Conservation (phyloP, 2,888 invertebrate species). For the Caenorhabditis sp. region DNA sequence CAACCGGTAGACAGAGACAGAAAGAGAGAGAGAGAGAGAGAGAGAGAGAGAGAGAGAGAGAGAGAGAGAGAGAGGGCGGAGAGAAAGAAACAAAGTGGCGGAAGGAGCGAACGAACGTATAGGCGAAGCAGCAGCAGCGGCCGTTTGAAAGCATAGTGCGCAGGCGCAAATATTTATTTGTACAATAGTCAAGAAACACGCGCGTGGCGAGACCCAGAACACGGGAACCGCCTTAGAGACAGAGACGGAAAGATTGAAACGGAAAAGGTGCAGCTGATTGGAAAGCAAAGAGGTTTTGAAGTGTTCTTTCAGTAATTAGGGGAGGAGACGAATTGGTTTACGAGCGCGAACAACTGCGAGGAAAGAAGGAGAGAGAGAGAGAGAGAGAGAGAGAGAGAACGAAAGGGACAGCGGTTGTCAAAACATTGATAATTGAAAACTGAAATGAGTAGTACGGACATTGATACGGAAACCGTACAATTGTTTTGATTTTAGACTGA, state of each 20-base stretch:
- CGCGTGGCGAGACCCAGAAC: constrained; percentile 46
- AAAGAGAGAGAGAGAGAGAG: too few species aligned
- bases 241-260: constrained; percentile 26
- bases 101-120: constrained; percentile 16
- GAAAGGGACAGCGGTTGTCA: constrained; percentile 1
- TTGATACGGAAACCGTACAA: too few species aligned
- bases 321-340: constrained; percentile 15
- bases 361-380: background rate
- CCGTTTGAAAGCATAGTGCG: constrained; percentile 45
- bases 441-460: too few species aligned
- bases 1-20: constrained; percentile 5
- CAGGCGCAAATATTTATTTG: constrained; percentile 55
- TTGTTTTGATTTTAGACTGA: too few species aligned
- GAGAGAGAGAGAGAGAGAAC: background rate
- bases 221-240: constrained; percentile 25
- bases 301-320: constrained; percentile 52
- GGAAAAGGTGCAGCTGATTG: constrained; percentile 31
- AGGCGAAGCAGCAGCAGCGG: background rate
- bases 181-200: constrained; percentile 42
- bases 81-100: constrained; percentile 28
- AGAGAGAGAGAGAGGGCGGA: background rate
- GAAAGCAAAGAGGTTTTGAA: constrained; percentile 30
- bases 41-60: too few species aligned
- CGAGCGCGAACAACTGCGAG: constrained; percentile 48
- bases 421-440: background rate